phyloP scores from a whole-genome alignment of 2,797 vertebrate species.

The Chelidonichthys spinosus region DNA sequence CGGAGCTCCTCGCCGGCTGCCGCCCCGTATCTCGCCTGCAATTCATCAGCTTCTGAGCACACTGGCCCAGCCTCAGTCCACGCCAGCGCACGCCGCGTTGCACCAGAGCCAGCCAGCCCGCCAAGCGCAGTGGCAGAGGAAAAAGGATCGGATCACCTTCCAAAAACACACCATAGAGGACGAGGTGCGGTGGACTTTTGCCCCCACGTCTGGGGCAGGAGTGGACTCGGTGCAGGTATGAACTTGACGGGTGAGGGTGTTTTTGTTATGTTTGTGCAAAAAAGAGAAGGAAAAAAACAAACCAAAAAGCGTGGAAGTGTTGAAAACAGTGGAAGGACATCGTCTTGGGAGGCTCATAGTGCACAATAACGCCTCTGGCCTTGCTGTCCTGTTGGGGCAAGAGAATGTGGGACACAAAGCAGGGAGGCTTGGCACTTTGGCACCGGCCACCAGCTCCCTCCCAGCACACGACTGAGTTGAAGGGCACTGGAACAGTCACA shows the following conservation, averaged over 20 bases:
- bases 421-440: slow-evolving; percentile 76
- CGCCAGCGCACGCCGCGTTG: slow-evolving; percentile 75
- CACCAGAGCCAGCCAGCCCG: slow-evolving; percentile 75
- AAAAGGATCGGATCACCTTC: slow-evolving; percentile 84
- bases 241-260: slow-evolving; percentile 60
- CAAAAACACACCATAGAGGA: slow-evolving; percentile 81
- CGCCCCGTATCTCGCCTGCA: slow-evolving; percentile 86
- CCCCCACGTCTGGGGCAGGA: slow-evolving; percentile 54
- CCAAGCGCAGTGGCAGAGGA: slow-evolving; percentile 72
- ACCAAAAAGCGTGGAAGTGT: slow-evolving; percentile 18
- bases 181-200: slow-evolving; percentile 73
- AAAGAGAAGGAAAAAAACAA: slow-evolving; percentile 32
- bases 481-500: slow-evolving; percentile 75
- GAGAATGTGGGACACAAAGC: slow-evolving; percentile 73
- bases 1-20: slow-evolving; percentile 87
- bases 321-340: slow-evolving; percentile 50
- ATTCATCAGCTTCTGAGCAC: slow-evolving; percentile 86
- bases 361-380: slow-evolving; percentile 56
- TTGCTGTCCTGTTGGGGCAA: slow-evolving; percentile 56
- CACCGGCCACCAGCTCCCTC: slow-evolving; percentile 69
- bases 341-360: slow-evolving; percentile 46
- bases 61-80: slow-evolving; percentile 72
- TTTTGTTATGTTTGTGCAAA: slow-evolving; percentile 45
- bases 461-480: slow-evolving; percentile 74
- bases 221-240: slow-evolving; percentile 52